phyloP scores from a whole-genome alignment of 1,140 invertebrate species.

The Coelopa frigida region DNA sequence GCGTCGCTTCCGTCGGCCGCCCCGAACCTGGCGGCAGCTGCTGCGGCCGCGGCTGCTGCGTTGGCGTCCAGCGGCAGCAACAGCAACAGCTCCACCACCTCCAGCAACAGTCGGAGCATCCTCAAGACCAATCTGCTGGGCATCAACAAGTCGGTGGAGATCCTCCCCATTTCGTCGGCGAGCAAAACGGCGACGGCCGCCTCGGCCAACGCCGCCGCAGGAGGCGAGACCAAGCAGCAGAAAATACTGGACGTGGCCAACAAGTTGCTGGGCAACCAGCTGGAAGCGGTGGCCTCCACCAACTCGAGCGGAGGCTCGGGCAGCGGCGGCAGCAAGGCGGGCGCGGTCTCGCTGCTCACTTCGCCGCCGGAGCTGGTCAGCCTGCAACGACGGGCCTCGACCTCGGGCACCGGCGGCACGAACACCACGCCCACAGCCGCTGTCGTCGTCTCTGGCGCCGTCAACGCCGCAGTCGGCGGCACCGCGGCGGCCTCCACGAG shows the following conservation, averaged over 20 bases:
- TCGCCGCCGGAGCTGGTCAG: conserved; percentile 39
- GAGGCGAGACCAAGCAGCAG: conserved; percentile 19
- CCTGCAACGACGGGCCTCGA: conserved; percentile 20
- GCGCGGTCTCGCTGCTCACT: conserved; percentile 27
- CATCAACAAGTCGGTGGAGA: conserved; percentile 37
- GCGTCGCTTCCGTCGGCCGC: conserved; percentile 1
- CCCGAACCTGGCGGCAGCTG: conserved; percentile 5
- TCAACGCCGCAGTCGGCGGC: neutral
- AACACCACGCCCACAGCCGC: neutral
- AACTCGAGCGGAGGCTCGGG: conserved; percentile 3
- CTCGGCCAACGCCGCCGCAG: neutral
- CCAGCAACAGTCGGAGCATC: conserved; percentile 33
- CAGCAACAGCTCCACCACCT: conserved; percentile 13
- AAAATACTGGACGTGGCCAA: conserved; percentile 30
- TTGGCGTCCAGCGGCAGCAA: neutral
- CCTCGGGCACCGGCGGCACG: neutral
- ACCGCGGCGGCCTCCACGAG: neutral
- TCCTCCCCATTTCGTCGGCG: conserved; percentile 20
- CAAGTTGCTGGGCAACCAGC: conserved; percentile 20
- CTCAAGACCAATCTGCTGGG: conserved; percentile 33
- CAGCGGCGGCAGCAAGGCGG: conserved; percentile 10
- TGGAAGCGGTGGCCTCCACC: neutral
- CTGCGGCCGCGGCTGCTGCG: conserved; percentile 1
- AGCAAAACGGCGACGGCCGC: conserved; percentile 2
- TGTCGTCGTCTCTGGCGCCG: neutral